Base-by-base conservation (phyloP, 1,140 invertebrate genomes). In the Portunus trituberculatus region DNA sequence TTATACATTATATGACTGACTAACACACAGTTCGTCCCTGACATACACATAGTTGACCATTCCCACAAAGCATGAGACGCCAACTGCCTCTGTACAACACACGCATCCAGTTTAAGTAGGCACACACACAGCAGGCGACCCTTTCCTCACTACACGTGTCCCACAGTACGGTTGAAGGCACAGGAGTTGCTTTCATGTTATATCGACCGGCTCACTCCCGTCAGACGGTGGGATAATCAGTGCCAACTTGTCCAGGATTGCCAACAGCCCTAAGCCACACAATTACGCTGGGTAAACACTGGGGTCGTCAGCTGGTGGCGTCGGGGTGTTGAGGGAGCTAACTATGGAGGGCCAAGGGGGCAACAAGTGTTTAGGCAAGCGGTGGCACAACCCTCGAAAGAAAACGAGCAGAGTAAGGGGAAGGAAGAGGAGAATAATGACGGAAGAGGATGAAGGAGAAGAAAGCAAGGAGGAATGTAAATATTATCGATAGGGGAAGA, bases 241-340 rank as follows among this genome's bases (percentile, higher is more conserved):
- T 87, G 84, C 84, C 84, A 32, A 87, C 28, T 39, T 14, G 31
- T 32, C 84, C 84, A 16, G 84, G 84, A 87, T 32, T 91, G 32
- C 39, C 39, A 59, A 16, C 28, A 10, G 46, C 48, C 48, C 28
- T 16, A 39, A 59, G 89, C 28, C 14, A 12, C 28, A 91, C 89
- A 91, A 91, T 91, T 91, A 91, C 16, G 89, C 39, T 91, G 28
- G 48, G 89, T 59, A 91, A 91, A 91, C 89, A 91, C 39, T n/a
- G 89, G 89, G 89, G 45, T 91, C 39, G 89, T 46, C 39, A 91
- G 89, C 39, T 91, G 89, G 46, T 48, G 45, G 89, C n/a, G 89
- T 91, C 6, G n/a, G 89, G 46, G 89, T 46, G 89, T 48, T 91
- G 89, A 52, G 45, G 89, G 39, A 29, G 48, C 45, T 48, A 48